Conservation (phyloP, 2,888 invertebrate genomes). For the Thera britannica region DNA sequence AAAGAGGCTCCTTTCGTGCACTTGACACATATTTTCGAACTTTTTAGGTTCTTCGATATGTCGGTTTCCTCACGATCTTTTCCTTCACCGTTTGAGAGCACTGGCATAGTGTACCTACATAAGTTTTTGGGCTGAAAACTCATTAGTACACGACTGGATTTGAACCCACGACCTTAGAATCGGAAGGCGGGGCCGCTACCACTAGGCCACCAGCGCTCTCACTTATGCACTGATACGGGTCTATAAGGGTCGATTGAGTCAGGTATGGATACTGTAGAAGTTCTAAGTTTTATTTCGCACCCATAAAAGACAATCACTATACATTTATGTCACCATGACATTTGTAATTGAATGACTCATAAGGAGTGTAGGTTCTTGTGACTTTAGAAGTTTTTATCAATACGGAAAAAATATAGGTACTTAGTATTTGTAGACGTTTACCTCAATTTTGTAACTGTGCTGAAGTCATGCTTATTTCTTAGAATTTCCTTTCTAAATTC, state of each 20-base stretch:
- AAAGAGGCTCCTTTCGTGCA: too few species aligned
- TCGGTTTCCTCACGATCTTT: too few species aligned
- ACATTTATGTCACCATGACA: slow-evolving; percentile 27
- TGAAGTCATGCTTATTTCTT: not conserved
- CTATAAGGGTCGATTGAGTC: slow-evolving; percentile 18
- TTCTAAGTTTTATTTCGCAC: slow-evolving; percentile 14
- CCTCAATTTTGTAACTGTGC: not conserved
- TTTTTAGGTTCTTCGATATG: too few species aligned
- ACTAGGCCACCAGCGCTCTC: too few species aligned
- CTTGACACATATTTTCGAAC: too few species aligned
- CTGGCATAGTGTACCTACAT: too few species aligned
- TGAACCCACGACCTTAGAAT: too few species aligned
- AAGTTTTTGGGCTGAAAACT: too few species aligned
- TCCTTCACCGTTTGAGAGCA: too few species aligned
- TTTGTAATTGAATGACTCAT: slow-evolving; percentile 22
- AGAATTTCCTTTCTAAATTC: not conserved
- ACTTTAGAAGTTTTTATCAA: not conserved
- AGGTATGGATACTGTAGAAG: slow-evolving; percentile 10
- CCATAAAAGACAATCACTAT: slow-evolving; percentile 24
- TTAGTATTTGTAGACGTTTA: not conserved
- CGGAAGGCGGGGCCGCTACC: too few species aligned
- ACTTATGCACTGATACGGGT: not conserved
- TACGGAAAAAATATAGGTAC: not conserved
- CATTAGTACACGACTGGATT: too few species aligned
- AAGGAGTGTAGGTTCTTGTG: slow-evolving; percentile 9